Conservation (phyloP, 2,113 vertebrate species). For the Silurus meridionalis region DNA sequence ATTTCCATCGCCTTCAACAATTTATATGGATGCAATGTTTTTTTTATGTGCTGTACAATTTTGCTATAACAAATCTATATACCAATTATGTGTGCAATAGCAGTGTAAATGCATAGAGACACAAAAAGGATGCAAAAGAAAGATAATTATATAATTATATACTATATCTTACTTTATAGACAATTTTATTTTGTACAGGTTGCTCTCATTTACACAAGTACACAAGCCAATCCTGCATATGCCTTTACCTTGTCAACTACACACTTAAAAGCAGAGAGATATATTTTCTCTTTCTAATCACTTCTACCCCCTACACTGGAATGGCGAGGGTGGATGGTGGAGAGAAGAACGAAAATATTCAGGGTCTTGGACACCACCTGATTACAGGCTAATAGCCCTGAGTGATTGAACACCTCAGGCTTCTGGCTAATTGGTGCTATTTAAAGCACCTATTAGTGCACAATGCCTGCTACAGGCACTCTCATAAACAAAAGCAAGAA, state of each 20-base stretch:
- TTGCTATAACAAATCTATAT: neutral
- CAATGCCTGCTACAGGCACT: conserved; percentile 82
- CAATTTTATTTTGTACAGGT: conserved; percentile 55
- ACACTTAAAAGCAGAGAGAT: conserved; percentile 73
- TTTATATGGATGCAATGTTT: neutral
- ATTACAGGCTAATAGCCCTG: conserved; percentile 99
- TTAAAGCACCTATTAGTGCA: conserved; percentile 91
- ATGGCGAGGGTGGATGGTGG: conserved; percentile 80
- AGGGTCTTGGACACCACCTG: conserved; percentile 92
- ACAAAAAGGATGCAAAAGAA: neutral
- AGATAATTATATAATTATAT: neutral
- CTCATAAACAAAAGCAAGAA: conserved; percentile 75
- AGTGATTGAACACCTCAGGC: conserved; percentile 99
- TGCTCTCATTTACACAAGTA: conserved; percentile 68
- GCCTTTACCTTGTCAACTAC: conserved; percentile 59
- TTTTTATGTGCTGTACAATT: neutral
- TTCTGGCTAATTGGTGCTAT: conserved; percentile 99
- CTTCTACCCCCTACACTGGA: conserved; percentile 64
- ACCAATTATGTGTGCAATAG: too few relatives aligned
- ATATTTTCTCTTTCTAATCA: conserved; percentile 74
- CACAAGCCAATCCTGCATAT: conserved; percentile 52
- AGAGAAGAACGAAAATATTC: conserved; percentile 85
- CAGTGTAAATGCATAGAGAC: neutral
- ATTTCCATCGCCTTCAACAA: neutral
- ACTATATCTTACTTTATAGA: conserved; percentile 59